phyloP scores from a whole-genome alignment of 1,140 invertebrate genomes.

The Drosophila dunni region DNA sequence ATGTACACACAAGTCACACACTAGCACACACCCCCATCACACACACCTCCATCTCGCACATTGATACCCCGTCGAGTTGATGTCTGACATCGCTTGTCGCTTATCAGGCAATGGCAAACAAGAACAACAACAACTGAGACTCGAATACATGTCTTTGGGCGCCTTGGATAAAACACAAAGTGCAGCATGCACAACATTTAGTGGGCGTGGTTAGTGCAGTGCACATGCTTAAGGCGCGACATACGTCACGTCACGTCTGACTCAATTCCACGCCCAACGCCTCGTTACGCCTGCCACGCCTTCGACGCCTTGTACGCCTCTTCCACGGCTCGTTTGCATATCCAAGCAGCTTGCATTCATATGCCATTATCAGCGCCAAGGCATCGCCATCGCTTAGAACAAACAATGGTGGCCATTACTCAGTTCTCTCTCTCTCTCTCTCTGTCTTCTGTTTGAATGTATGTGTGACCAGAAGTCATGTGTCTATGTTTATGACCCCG shows the following conservation, averaged over 20 bases:
- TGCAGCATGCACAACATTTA: slow-evolving; percentile 67
- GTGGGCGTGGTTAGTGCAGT: slow-evolving; percentile 55
- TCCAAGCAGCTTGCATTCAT: slow-evolving; percentile 75
- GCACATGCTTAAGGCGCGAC: slow-evolving; percentile 50
- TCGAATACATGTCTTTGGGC: slow-evolving; percentile 62
- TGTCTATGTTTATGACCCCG: slow-evolving; percentile 28
- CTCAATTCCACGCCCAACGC: slow-evolving; percentile 37
- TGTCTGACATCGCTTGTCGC: slow-evolving; percentile 56
- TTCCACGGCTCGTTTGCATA: slow-evolving; percentile 65
- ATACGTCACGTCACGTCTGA: slow-evolving; percentile 66
- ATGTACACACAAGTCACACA: slow-evolving; percentile 50
- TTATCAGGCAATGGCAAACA: slow-evolving; percentile 56
- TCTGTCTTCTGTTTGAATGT: background rate
- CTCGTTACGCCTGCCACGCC: slow-evolving; percentile 14
- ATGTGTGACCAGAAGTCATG: slow-evolving; percentile 52
- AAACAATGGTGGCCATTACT: slow-evolving; percentile 75
- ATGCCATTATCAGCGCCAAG: slow-evolving; percentile 76
- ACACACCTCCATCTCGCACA: slow-evolving; percentile 22
- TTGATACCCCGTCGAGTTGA: slow-evolving; percentile 60
- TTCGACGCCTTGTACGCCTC: background rate
- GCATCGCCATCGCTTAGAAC: slow-evolving; percentile 75
- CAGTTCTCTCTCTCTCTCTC: slow-evolving; percentile 13
- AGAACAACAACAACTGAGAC: slow-evolving; percentile 7
- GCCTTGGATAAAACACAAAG: slow-evolving; percentile 64
- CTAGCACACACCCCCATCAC: slow-evolving; percentile 13